Evolutionary conservation across 2,113 vertebrate genomes (phyloP).

Genomic region (Cyprinus carpio): DNA sequence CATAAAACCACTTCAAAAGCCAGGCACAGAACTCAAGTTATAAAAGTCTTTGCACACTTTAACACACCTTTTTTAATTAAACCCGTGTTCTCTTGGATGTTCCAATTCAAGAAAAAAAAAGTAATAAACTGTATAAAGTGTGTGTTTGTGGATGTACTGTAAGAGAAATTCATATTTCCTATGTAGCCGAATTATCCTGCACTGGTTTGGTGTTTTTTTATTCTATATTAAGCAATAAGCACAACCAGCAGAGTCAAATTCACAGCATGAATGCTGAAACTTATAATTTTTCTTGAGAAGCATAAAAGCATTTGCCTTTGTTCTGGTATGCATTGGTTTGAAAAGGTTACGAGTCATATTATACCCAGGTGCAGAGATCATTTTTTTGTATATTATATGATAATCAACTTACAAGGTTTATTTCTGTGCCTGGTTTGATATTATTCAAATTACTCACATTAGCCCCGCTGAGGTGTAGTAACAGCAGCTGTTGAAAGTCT

Average conservation of each 20-base stretch:
- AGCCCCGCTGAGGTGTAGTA: conserved; percentile 3
- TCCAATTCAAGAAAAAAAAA: background rate
- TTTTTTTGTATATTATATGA: background rate
- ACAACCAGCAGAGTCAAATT: conserved; percentile 1
- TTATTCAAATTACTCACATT: conserved; percentile 23
- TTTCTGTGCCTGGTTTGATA: conserved; percentile 20
- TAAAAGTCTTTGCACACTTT: conserved; percentile 4
- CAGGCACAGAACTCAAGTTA: background rate
- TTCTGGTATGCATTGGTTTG: background rate
- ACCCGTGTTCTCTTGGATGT: conserved; percentile 3
- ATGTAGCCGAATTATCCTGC: background rate
- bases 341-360: background rate
- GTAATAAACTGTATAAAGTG: background rate
- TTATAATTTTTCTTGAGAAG: background rate
- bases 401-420: conserved; percentile 6
- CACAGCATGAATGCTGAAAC: conserved; percentile 3
- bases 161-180: background rate
- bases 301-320: background rate
- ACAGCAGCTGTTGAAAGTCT: conserved; percentile 9
- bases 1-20: background rate
- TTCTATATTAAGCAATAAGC: conserved; percentile 6
- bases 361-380: background rate
- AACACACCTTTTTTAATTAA: conserved; percentile 29
- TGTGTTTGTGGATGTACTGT: background rate
- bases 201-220: background rate